These are phyloP conservation scores for Neoniphon sammara DNA, from an alignment of 2,797 vertebrate species.

Conservation along the genomic window DNA sequence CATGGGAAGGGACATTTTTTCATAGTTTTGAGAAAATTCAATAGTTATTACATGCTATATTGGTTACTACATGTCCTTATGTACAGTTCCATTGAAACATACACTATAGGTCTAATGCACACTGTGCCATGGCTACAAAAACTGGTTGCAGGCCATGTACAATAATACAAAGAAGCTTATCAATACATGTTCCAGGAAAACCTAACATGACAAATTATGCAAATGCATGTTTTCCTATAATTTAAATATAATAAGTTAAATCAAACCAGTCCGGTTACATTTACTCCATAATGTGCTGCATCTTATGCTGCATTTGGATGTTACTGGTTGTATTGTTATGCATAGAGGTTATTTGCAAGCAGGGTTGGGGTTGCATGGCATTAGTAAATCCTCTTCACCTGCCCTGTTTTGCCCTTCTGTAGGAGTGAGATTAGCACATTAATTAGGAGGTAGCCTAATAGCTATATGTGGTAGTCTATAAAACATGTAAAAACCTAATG, in stretches of 20 bases:
- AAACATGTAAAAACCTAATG: slow-evolving; percentile 11
- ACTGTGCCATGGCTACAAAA: not conserved
- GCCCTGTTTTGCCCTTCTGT: not conserved
- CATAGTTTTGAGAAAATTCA: no score
- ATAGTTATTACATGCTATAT: no score
- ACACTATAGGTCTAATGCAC: not conserved
- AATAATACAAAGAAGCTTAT: not conserved
- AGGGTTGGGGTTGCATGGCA: slow-evolving; percentile 1
- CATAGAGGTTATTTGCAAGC: slow-evolving; percentile 14
- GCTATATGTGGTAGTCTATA: slow-evolving; percentile 12
- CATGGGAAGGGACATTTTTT: no score
- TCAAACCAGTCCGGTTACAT: not conserved
- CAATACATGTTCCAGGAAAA: not conserved
- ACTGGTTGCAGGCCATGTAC: not conserved
- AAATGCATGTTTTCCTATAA: not conserved
- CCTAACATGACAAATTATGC: not conserved
- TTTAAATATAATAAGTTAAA: not conserved
- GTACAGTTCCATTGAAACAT: not conserved
- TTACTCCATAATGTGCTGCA: not conserved
- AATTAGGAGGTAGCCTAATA: slow-evolving; percentile 6
- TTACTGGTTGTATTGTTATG: slow-evolving; percentile 5
- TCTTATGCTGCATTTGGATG: not conserved
- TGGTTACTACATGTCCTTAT: not conserved
- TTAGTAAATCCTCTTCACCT: slow-evolving; percentile 4
- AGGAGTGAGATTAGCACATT: slow-evolving; percentile 32